These are phyloP conservation scores for Agrypnia vestita DNA, from an alignment of 1,140 invertebrate genomes.

Conservation along the genomic window DNA sequence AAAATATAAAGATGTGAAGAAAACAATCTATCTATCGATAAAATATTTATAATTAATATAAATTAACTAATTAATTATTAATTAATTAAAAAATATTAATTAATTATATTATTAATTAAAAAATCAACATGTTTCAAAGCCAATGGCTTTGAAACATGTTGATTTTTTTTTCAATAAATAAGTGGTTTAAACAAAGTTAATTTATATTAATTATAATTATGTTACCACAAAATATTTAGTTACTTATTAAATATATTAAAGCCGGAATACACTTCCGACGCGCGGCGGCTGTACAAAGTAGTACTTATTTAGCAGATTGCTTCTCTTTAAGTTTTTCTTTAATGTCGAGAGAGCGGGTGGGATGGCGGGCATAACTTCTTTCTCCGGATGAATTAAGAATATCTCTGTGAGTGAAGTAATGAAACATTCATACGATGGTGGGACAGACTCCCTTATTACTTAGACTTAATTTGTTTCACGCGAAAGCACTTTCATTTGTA, in stretches of 20 bases:
- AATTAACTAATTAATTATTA: too few relatives aligned
- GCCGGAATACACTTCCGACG: neutral
- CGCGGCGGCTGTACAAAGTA: constrained; percentile 52
- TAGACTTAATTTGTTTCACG: constrained; percentile 61
- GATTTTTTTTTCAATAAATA: too few relatives aligned
- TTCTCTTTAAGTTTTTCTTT: constrained; percentile 74
- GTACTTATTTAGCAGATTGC: constrained; percentile 74
- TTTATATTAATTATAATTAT: too few relatives aligned
- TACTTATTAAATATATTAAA: neutral
- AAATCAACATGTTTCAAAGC: too few relatives aligned
- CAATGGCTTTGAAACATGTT: too few relatives aligned
- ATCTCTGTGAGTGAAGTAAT: constrained; percentile 59
- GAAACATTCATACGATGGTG: constrained; percentile 60
- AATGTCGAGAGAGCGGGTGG: constrained; percentile 67
- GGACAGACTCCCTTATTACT: constrained; percentile 56
- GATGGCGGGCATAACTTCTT: constrained; percentile 58
- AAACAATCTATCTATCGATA: too few relatives aligned
- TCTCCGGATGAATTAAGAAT: constrained; percentile 61
- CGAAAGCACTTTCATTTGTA: constrained; percentile 60
- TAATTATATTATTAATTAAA: too few relatives aligned
- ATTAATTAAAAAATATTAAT: too few relatives aligned
- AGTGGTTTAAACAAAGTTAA: too few relatives aligned
- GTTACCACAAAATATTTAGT: too few relatives aligned
- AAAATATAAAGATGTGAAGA: too few relatives aligned
- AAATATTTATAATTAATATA: too few relatives aligned